Evolutionary conservation across 2,797 vertebrate species (phyloP).

Genomic region (Neoniphon sammara): DNA sequence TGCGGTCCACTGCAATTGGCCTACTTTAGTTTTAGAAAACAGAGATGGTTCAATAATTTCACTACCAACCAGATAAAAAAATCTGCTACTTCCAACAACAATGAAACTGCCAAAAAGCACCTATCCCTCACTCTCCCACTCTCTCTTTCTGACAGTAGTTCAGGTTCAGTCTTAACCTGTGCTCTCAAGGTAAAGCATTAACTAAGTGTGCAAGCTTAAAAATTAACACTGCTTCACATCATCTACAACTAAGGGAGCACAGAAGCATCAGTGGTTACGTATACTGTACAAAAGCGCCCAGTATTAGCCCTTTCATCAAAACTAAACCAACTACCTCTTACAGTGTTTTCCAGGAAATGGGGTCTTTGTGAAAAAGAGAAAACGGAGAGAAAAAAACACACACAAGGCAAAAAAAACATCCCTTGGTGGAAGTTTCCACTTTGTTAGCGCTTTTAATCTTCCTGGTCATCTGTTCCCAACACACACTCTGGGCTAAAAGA

Average conservation of each 20-base stretch:
- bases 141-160: conserved; percentile 23
- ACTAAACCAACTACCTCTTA: conserved; percentile 61
- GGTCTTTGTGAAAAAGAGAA: conserved; percentile 82
- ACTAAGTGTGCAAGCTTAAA: conserved; percentile 81
- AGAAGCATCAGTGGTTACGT: conserved; percentile 52
- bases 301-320: conserved; percentile 46
- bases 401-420: conserved; percentile 85
- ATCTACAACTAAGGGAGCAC: conserved; percentile 70
- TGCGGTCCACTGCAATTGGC: conserved; percentile 10
- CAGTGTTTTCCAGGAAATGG: conserved; percentile 90
- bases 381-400: conserved; percentile 81
- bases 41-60: conserved; percentile 4
- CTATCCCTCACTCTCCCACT: neutral
- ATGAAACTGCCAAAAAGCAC: conserved; percentile 5
- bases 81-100: conserved; percentile 20
- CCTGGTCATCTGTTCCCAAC: conserved; percentile 96
- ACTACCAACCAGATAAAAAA: conserved; percentile 5
- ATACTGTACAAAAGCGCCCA: conserved; percentile 49
- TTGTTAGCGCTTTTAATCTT: conserved; percentile 93
- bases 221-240: conserved; percentile 80
- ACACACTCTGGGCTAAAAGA: conserved; percentile 90
- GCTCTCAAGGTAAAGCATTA: conserved; percentile 80
- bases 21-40: conserved; percentile 34
- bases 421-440: conserved; percentile 97
- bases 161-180: conserved; percentile 45